phyloP scores from a whole-genome alignment of 1,140 invertebrate genomes.

The Brachionus asplanchnoidis region DNA sequence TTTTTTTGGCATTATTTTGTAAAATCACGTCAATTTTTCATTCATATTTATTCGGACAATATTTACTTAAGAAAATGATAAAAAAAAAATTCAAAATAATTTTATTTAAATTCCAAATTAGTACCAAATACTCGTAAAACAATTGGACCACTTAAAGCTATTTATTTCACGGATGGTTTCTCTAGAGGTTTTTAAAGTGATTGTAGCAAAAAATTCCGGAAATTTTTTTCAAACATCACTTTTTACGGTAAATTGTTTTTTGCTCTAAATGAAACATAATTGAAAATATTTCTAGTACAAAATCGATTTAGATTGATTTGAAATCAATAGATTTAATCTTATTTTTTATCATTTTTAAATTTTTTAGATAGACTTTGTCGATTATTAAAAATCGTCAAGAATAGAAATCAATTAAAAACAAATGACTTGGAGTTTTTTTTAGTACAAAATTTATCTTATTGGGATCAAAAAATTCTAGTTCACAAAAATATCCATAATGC shows the following conservation, averaged over 20 bases:
- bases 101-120: neutral
- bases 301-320: neutral
- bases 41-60: neutral
- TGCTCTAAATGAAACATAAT: neutral
- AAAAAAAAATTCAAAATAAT: neutral
- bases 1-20: neutral
- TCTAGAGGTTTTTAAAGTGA: neutral
- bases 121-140: neutral
- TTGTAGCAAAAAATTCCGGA: neutral
- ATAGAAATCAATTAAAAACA: constrained; percentile 20
- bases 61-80: neutral
- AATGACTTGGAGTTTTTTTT: constrained; percentile 1
- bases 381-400: neutral
- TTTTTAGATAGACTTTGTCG: neutral
- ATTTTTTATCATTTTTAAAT: neutral
- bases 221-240: neutral
- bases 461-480: neutral
- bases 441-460: neutral
- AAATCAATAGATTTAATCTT: neutral
- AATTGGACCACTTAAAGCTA: neutral
- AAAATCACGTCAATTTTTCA: neutral
- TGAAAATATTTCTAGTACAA: neutral
- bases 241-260: neutral
- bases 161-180: neutral
- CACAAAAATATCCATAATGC: neutral